Evolutionary conservation across 2,797 vertebrate genomes (phyloP).

Genomic region (Thaleichthys pacificus): DNA sequence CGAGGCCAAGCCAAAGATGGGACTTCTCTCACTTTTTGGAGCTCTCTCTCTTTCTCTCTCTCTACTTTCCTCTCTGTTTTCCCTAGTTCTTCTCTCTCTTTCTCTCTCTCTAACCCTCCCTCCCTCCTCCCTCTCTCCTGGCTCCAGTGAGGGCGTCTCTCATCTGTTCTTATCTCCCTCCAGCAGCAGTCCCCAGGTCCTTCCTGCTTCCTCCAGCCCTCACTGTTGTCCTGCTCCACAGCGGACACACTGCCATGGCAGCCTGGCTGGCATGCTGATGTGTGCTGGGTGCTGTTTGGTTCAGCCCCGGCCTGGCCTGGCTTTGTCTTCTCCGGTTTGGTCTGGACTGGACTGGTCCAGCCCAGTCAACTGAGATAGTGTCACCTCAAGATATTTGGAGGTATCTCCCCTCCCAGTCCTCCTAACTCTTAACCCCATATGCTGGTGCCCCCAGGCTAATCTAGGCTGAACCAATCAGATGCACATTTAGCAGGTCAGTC

Average conservation of each 20-base stretch:
- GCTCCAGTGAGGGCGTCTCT: conserved; percentile 44
- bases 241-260: conserved; percentile 13
- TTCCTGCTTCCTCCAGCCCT: conserved; percentile 54
- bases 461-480: conserved; percentile 72
- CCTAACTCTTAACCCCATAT: conserved; percentile 65
- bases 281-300: no score
- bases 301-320: not conserved
- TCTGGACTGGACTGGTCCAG: not conserved
- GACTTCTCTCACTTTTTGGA: conserved; percentile 33
- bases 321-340: no score
- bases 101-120: not conserved
- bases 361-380: conserved; percentile 31
- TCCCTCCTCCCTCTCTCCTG: conserved; percentile 32
- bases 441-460: conserved; percentile 82
- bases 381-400: conserved; percentile 56
- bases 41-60: not conserved
- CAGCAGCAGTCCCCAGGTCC: conserved; percentile 50
- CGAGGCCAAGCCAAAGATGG: conserved; percentile 53
- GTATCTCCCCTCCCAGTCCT: conserved; percentile 63
- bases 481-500: conserved; percentile 74
- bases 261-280: conserved; percentile 10
- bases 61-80: not conserved
- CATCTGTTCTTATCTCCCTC: conserved; percentile 64
- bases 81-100: not conserved
- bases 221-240: conserved; percentile 55